Percentiles rank a stretch among this genome's conserved stretches.
These are phyloP conservation scores for Haliaeetus leucogaster DNA, from an alignment of 2,113 vertebrate species.

Conservation along the genomic window DNA sequence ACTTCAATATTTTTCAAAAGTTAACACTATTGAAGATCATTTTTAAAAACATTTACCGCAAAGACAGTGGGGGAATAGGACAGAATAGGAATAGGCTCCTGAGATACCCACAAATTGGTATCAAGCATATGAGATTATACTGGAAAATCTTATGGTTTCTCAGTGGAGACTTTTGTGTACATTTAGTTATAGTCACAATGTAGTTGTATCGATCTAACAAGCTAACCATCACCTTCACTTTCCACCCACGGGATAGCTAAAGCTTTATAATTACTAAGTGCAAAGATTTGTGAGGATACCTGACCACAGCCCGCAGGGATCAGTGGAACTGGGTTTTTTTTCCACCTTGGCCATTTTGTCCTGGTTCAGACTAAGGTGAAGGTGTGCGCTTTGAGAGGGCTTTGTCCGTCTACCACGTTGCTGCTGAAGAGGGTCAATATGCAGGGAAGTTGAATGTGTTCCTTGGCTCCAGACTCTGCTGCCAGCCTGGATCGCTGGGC, in stretches of 20 bases:
- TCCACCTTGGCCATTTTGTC: background rate
- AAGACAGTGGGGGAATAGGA: background rate
- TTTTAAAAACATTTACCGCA: background rate
- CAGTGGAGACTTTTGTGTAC: background rate
- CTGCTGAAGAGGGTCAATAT: background rate
- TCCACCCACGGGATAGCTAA: background rate
- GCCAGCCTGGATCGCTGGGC: background rate
- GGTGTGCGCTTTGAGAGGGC: background rate
- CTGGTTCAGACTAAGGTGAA: background rate
- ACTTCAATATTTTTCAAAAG: background rate
- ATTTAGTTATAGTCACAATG: background rate
- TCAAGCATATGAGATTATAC: background rate
- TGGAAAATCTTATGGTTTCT: background rate
- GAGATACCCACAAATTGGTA: background rate
- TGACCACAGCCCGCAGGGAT: rapidly evolving
- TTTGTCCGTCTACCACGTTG: rapidly evolving
- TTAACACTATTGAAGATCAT: background rate
- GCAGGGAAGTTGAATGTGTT: background rate
- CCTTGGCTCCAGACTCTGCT: background rate
- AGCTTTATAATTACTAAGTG: background rate
- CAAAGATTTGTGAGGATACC: background rate
- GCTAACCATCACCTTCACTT: background rate
- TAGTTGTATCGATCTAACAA: background rate
- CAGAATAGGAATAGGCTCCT: background rate
- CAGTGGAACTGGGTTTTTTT: rapidly evolving